Evolutionary conservation across 2,888 invertebrate genomes (phyloP).

Genomic region (Carabus problematicus): DNA sequence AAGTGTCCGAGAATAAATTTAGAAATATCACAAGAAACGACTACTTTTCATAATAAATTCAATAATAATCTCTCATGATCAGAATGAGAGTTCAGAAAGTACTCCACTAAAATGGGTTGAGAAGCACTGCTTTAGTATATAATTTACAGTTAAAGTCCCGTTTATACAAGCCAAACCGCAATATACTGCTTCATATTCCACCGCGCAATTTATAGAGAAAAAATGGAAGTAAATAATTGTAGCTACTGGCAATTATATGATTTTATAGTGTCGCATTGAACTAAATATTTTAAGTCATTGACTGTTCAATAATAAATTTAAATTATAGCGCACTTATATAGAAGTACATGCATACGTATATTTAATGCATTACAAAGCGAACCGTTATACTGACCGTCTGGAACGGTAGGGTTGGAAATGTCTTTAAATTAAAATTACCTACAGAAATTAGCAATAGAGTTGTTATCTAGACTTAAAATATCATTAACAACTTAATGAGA

Average conservation of each 20-base stretch:
- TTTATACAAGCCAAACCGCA: slow-evolving; percentile 6
- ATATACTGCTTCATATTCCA: not conserved
- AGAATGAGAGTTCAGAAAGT: not conserved
- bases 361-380: no score
- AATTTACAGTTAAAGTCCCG: slow-evolving; percentile 14
- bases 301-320: no score
- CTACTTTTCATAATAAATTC: not conserved
- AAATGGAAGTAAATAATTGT: not conserved
- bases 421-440: no score
- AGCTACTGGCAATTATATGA: slow-evolving; percentile 12
- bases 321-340: no score
- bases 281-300: slow-evolving; percentile 4
- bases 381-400: no score
- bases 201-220: not conserved
- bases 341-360: no score
- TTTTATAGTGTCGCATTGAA: slow-evolving; percentile 4
- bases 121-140: slow-evolving; percentile 7
- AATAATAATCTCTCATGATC: not conserved
- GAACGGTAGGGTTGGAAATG: no score
- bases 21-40: not conserved
- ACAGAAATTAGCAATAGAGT: no score
- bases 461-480: no score
- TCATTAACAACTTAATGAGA: no score
- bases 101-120: not conserved
- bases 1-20: not conserved